Evolutionary conservation across 2,113 vertebrate species (phyloP), one percentile per base, ranked within the genome.

Genomic region (Plectropomus leopardus): DNA sequence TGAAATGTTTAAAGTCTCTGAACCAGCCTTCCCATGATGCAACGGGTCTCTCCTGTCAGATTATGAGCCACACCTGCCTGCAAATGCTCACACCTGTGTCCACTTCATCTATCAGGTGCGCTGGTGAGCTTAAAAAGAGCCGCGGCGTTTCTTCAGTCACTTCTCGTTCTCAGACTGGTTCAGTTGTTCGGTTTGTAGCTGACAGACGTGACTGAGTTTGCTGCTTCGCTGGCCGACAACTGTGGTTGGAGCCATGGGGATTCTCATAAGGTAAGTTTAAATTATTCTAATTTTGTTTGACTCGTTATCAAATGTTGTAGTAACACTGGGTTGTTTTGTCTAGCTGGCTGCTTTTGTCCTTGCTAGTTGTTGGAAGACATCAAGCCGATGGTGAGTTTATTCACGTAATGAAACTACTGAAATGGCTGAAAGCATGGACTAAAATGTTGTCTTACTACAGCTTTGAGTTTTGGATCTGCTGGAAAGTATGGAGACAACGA

Each of bases 301-400:
- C 17, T 47, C 8, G 10, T 28, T 42, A 26, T 34, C 16, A 1
- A 50, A 26, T 1, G 3, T 16, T 11, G 3, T 3, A 15, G 9
- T 63, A 45, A 79, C 26, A n/a, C 55, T 44, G 28, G 5, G 19
- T 21, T 64, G 6, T 44, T n/a, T 68, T 64, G 2, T 61, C 7
- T 53, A 85, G 85, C 7, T 80, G 48, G 58, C 3, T 85, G 48
- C 60, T 87, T 32, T 60, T 87, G 40, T 69, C 64, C 21, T 32
- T 85, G 16, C 3, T 87, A 4, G 21, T 23, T 63, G 63, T 57
- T 45, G 74, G 28, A 58, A 32, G 36, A n/a, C 13, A 32, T 40
- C 69, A 61, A 44, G 42, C 24, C 30, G 40, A 54, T 11, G 64
- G 85, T 85, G 44, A 82, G 63, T 63, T 23, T 9, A 30, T 1